Base-by-base conservation (phyloP, 2,888 invertebrate genomes). In the Meganola albula region DNA sequence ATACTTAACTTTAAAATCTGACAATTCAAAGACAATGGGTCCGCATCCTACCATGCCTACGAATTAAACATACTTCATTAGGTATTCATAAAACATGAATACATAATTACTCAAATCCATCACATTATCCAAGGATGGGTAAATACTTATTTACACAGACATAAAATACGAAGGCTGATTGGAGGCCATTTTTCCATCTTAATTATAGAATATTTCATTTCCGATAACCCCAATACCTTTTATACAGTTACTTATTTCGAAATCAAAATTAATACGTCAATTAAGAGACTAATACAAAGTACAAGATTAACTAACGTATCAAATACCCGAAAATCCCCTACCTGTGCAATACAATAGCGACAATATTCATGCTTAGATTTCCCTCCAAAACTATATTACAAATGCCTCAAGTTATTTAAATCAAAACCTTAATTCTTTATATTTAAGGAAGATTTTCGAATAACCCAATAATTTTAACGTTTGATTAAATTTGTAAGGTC, bases 261-360 rank as follows among this genome's bases (percentile, higher is more conserved):
- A 42, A 50, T 51, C 53, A 45, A 53, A 62, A 57, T 63, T 60
- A 64, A 63, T 39, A 39, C 58, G 50, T 51, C 54, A 62, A 66
- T 62, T 61, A 63, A 57, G 48, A 41, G 45, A 54, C 57, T 54
- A 63, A 63, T 67, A 64, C 62, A 53, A 58, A 58, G 55, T 55
- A 51, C 52, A 49, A 66, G 68, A 76, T 74, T 71, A 69, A 67
- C 52, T 56, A 47, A 75, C 74, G 74, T 76, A 77, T 76, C 74
- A 77, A 75, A 76, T 64, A 25, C 59, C 60, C 57, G 40, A 55
- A 52, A 50, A 44, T 39, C 46, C 50, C 49, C 63, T 57, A 68
- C 71, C 69, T 69, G 66, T 58, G 60, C 55, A 59, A n/a, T 55
- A 63, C 66, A 66, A 65, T 63, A 62, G 64, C 64, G 74, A 74